Evolutionary conservation across 2,113 vertebrate species (phyloP), one percentile per base, ranked within the genome.

Genomic region (Pseudopodoces humilis): DNA sequence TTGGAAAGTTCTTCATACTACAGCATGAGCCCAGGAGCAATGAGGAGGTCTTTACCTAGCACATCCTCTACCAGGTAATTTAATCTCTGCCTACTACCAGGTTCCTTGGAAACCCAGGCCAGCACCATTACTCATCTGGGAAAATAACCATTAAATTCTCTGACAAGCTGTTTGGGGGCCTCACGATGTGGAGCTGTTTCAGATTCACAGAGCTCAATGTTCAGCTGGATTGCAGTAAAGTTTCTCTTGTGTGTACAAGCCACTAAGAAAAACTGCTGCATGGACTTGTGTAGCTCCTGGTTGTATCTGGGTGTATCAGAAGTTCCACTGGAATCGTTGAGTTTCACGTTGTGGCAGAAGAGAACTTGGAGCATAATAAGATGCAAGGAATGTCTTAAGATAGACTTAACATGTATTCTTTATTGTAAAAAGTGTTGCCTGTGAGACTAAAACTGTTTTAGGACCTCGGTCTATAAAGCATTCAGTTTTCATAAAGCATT

Each of bases 1-100:
- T 98, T 99, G 98, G 99, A 99, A 98, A 99, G 99, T 98, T 99
- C 99, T 96, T 99, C 99, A 58, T 99, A 99, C 98, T 99, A 99
- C 98, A 99, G 99, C 98, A 99, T 99, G 99, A 99, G 99, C 96
- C 99, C 99, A 37, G 99, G 99, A 97, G 99, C 99, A 86, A 99
- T 99, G 99, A 99, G 99, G 97, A 98, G 99, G 96, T 99, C 99
- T 50, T 97, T 99, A 76, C 99, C 99, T 94, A 99, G 99, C 97
- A 99, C 99, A 95, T 99, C 99, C 96, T 99, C 98, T 82, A 99
- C 99, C 96, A 98, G 98, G 98, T 98, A 98, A 98, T 93, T 94
- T 55, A 88, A 92, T 78, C 47, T 83, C 46, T 92, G 59, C 74
- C 88, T 93, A 39, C 50, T 65, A 68, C 71, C 70, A 67, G 44